These are phyloP conservation scores for Eulithis prunata DNA, from an alignment of 2,888 invertebrate genomes.

Conservation along the genomic window DNA sequence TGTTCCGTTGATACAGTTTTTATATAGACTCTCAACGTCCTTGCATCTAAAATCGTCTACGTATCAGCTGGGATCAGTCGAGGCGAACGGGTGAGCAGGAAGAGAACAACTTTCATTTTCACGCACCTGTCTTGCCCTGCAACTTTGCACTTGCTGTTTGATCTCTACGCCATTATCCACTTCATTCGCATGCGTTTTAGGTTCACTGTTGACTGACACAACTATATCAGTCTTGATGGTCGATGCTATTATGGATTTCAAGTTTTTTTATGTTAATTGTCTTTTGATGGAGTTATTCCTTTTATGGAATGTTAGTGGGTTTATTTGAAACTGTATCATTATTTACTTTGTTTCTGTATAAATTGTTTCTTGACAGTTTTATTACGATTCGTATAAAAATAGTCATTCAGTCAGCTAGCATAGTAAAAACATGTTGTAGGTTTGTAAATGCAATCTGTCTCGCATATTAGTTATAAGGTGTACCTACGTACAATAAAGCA, in stretches of 20 bases:
- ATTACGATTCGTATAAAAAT: neutral
- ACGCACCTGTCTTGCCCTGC: slow-evolving; percentile 79
- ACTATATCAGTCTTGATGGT: slow-evolving; percentile 23
- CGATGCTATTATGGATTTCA: slow-evolving; percentile 42
- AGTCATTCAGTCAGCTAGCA: neutral
- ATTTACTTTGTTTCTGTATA: slow-evolving; percentile 9
- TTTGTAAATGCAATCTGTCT: no score
- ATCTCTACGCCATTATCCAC: slow-evolving; percentile 50
- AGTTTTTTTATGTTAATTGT: slow-evolving; percentile 43
- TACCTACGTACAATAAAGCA: no score
- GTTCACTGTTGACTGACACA: slow-evolving; percentile 20
- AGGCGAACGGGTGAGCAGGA: slow-evolving; percentile 79
- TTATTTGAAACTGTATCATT: slow-evolving; percentile 36
- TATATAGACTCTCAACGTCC: slow-evolving; percentile 47
- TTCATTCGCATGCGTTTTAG: slow-evolving; percentile 35
- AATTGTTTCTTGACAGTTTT: slow-evolving; percentile 2
- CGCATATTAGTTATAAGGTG: no score
- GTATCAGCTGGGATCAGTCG: slow-evolving; percentile 56
- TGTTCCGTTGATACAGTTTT: slow-evolving; percentile 28
- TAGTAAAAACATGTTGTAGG: neutral
- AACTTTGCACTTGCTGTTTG: slow-evolving; percentile 59
- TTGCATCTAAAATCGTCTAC: slow-evolving; percentile 56
- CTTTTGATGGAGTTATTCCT: slow-evolving; percentile 38
- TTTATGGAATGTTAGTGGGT: slow-evolving; percentile 30
- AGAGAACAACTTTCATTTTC: slow-evolving; percentile 84